Evolutionary conservation across 2,797 vertebrate genomes (phyloP).

Genomic region (Premnoplex brunnescens): DNA sequence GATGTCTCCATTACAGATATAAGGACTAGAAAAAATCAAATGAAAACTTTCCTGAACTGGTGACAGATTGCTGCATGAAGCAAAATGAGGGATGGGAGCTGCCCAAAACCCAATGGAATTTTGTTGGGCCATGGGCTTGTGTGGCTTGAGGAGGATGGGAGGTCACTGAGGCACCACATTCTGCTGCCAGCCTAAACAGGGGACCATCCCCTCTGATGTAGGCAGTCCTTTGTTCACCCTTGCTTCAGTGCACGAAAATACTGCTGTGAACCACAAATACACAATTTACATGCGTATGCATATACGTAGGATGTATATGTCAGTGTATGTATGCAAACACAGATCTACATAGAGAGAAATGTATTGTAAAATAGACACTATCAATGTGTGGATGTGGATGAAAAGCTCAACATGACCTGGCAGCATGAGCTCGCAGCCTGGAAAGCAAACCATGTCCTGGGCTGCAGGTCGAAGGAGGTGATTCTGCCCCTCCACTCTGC

Average conservation of each 20-base stretch:
- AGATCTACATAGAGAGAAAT: background rate
- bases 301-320: rapidly evolving
- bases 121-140: rapidly evolving
- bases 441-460: background rate
- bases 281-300: background rate
- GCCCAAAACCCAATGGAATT: background rate
- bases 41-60: background rate
- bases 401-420: background rate
- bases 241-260: background rate
- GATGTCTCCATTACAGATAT: background rate
- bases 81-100: rapidly evolving
- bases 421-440: background rate
- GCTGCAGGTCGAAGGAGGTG: background rate
- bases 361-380: background rate
- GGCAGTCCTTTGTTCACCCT: background rate
- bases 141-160: background rate
- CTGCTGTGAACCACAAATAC: background rate
- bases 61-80: background rate
- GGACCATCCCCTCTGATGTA: rapidly evolving
- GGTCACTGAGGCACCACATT: background rate
- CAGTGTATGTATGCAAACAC: rapidly evolving
- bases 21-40: background rate
- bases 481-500: background rate
- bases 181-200: rapidly evolving
- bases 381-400: background rate